Percentiles rank a stretch among this genome's conserved stretches.
Evolutionary conservation across 2,113 vertebrate genomes (phyloP).

Genomic region (Edolisoma coerulescens): DNA sequence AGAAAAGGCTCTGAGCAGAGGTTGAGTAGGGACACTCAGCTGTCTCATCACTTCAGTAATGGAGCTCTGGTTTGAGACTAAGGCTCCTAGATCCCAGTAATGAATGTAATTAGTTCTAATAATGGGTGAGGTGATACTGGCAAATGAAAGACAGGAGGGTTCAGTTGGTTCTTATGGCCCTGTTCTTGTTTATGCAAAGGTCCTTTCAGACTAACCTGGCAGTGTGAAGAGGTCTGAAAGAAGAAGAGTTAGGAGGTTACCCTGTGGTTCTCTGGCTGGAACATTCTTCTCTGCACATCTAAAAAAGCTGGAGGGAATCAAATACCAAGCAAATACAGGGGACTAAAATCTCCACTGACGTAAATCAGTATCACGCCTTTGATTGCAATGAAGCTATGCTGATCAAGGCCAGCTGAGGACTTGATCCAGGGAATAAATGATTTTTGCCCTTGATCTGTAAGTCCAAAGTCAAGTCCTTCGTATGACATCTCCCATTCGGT

Average conservation of each 20-base stretch:
- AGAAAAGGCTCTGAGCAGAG: background rate
- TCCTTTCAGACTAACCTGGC: background rate
- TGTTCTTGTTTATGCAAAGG: background rate
- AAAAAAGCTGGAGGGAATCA: background rate
- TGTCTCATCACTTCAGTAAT: background rate
- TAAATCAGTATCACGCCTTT: background rate
- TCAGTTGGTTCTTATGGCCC: background rate
- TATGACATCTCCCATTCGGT: background rate
- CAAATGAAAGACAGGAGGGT: background rate
- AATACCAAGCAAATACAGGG: background rate
- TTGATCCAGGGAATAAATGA: background rate
- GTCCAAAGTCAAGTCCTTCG: conserved; percentile 34
- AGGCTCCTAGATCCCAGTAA: background rate
- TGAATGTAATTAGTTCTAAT: conserved; percentile 35
- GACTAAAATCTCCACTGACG: background rate
- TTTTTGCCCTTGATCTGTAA: background rate
- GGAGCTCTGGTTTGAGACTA: background rate
- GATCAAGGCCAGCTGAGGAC: background rate
- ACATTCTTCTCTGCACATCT: background rate
- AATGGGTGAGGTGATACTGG: background rate
- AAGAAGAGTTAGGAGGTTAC: background rate
- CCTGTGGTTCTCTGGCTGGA: background rate
- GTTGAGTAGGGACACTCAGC: background rate
- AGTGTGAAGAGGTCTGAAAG: background rate
- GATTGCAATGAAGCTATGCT: background rate